These are phyloP conservation scores for Eira barbara DNA, from an alignment of 2,113 vertebrate species.

Conservation along the genomic window DNA sequence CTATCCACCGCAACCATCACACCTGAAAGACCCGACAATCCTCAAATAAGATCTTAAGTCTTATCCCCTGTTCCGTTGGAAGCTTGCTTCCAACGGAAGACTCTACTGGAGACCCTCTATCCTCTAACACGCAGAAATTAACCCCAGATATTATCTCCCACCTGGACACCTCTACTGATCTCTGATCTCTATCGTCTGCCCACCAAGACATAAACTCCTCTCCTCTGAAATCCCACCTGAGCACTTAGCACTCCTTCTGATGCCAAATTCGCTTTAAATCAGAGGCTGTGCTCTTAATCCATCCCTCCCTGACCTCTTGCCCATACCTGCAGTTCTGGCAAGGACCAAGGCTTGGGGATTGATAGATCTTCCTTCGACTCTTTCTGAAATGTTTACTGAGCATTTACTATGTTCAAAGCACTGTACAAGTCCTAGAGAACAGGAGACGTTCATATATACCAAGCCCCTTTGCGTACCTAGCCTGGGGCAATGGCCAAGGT, in stretches of 20 bases:
- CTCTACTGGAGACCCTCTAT: neutral
- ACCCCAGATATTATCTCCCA: neutral
- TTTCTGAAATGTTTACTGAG: neutral
- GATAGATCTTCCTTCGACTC: neutral
- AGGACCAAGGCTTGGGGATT: neutral
- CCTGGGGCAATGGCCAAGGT: neutral
- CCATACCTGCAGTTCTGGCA: neutral
- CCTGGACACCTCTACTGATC: neutral
- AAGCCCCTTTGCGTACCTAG: neutral
- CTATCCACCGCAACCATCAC: neutral
- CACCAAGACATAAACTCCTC: neutral
- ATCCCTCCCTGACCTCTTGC: neutral
- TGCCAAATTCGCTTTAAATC: neutral
- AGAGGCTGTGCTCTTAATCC: neutral
- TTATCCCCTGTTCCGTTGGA: neutral
- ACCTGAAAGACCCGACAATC: neutral
- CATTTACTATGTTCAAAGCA: neutral
- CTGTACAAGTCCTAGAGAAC: neutral
- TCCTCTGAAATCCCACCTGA: neutral
- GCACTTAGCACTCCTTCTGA: neutral
- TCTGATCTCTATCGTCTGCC: neutral
- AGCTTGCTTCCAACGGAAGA: neutral
- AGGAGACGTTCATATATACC: neutral
- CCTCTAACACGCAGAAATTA: neutral
- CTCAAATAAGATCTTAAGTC: neutral